These are phyloP conservation scores for Pelodytes ibericus DNA, from an alignment of 2,797 vertebrate genomes.

Conservation along the genomic window DNA sequence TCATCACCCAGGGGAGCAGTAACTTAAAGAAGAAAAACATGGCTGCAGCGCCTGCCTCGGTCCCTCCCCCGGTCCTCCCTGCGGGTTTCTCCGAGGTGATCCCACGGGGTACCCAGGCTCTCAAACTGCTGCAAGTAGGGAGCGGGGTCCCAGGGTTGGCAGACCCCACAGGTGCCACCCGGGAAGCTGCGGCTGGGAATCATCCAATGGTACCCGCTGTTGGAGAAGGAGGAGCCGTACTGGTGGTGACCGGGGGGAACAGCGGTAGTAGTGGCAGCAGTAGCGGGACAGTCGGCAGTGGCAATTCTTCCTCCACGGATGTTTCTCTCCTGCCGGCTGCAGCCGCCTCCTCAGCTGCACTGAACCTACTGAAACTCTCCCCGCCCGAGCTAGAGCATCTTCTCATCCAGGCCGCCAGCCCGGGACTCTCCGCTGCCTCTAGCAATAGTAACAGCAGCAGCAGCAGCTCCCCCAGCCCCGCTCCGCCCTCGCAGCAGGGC, in stretches of 20 bases:
- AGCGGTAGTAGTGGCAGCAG: conserved; percentile 15
- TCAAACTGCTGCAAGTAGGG: conserved; percentile 28
- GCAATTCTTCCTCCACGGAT: not conserved
- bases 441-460: conserved; percentile 5
- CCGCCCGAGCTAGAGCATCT: conserved; percentile 49
- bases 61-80: conserved; percentile 25
- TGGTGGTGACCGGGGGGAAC: conserved; percentile 21
- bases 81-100: conserved; percentile 44
- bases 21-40: conserved; percentile 31
- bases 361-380: conserved; percentile 47
- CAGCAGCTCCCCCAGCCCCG: not conserved
- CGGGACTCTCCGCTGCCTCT: conserved; percentile 22
- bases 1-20: conserved; percentile 34
- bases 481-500: conserved; percentile 42
- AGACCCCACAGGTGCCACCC: conserved; percentile 1
- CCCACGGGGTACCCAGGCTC: conserved; percentile 13
- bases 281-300: not conserved
- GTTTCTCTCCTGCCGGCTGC: conserved; percentile 40
- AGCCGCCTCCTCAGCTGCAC: conserved; percentile 12
- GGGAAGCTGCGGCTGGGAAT: conserved; percentile 32
- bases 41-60: not conserved
- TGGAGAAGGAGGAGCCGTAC: conserved; percentile 24
- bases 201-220: conserved; percentile 13
- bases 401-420: conserved; percentile 38
- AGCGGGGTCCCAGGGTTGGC: not conserved